phyloP scores from a whole-genome alignment of 2,113 vertebrate species.

The Callipepla californica region DNA sequence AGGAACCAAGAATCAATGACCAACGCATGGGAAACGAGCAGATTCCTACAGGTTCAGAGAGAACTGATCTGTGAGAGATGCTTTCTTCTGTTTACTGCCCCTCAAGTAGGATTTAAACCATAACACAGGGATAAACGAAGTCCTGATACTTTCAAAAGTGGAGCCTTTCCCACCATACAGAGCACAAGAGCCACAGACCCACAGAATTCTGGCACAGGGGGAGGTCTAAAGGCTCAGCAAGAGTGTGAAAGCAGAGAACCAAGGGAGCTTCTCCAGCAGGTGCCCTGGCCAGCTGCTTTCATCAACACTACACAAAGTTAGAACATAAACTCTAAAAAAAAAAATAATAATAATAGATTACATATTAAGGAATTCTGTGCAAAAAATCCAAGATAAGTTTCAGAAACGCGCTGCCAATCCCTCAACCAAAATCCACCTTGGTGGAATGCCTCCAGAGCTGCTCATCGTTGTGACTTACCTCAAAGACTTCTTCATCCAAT shows the following conservation, averaged over 20 bases:
- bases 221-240: not conserved
- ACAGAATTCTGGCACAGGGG: not conserved
- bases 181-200: not conserved
- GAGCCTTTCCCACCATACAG: not conserved
- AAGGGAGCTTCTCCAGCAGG: not conserved
- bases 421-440: not conserved
- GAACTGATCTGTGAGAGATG: not conserved
- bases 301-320: not conserved
- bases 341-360: too few species aligned
- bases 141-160: too few species aligned
- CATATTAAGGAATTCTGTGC: accelerated
- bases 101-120: not conserved
- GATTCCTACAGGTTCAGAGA: not conserved
- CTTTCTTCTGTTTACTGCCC: not conserved
- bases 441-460: not conserved
- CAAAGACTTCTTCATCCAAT: slow-evolving; percentile 97
- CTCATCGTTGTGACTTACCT: slow-evolving; percentile 78
- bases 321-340: not conserved
- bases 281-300: not conserved
- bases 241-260: not conserved
- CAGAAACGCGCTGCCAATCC: not conserved
- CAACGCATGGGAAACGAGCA: not conserved
- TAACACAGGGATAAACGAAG: not conserved
- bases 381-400: not conserved
- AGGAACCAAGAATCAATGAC: not conserved